Percentiles rank a stretch among this genome's conserved stretches.
Evolutionary conservation across 2,888 invertebrate species (phyloP).

Genomic region (Parthenolecanium corni): DNA sequence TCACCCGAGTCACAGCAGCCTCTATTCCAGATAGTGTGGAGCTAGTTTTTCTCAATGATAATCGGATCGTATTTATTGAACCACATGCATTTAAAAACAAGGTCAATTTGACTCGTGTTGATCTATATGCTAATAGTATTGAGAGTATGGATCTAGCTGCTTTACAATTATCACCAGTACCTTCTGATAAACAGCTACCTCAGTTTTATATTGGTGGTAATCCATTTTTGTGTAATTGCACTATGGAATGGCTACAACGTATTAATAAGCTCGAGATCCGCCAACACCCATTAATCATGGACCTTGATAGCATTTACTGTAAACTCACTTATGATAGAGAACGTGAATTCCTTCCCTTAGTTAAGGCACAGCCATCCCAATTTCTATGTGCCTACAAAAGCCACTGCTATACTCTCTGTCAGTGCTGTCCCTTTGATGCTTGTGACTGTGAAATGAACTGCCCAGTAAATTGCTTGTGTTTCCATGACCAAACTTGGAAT

Average conservation of each 20-base stretch:
- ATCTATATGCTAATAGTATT: constrained; percentile 85
- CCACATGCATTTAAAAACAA: constrained; percentile 82
- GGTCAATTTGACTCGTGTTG: constrained; percentile 76
- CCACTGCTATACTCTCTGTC: constrained; percentile 87
- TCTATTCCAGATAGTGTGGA: constrained; percentile 76
- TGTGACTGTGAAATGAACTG: constrained; percentile 97
- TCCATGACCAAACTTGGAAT: constrained; percentile 86
- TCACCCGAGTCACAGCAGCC: constrained; percentile 60
- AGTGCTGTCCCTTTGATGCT: constrained; percentile 92
- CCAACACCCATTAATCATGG: constrained; percentile 83
- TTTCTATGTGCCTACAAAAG: constrained; percentile 86
- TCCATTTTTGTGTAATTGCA: constrained; percentile 89
- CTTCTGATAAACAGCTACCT: constrained; percentile 61
- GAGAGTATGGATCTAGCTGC: constrained; percentile 82
- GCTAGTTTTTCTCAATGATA: constrained; percentile 76
- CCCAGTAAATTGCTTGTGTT: constrained; percentile 85
- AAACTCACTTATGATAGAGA: constrained; percentile 74
- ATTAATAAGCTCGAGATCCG: constrained; percentile 73
- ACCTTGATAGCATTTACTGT: constrained; percentile 79
- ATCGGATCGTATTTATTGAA: constrained; percentile 71
- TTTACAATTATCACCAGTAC: constrained; percentile 66
- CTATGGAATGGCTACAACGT: constrained; percentile 88
- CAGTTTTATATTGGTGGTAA: constrained; percentile 90
- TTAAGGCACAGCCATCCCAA: constrained; percentile 76
- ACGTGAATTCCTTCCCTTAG: constrained; percentile 68